Percentiles rank a stretch among this genome's conserved stretches.
phyloP scores from a whole-genome alignment of 2,797 vertebrate genomes.

The Platyrinchus mystaceus region DNA sequence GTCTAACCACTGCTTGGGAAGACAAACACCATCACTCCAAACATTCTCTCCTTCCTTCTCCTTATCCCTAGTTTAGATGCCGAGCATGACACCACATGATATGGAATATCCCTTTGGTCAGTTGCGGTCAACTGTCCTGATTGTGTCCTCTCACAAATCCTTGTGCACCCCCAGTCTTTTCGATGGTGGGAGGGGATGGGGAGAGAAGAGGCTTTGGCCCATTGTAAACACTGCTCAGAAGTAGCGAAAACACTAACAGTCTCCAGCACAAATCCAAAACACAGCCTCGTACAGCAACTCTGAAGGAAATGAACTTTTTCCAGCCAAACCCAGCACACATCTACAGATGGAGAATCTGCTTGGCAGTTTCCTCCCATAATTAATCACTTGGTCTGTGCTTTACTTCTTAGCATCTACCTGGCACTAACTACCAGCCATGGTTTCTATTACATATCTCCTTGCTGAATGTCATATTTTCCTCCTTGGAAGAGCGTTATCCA shows the following conservation, averaged over 20 bases:
- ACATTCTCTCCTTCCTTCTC: neutral
- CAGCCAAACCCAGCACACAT: neutral
- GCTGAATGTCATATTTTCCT: neutral
- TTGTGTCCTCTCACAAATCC: neutral
- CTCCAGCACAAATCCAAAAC: neutral
- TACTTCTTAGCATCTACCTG: neutral
- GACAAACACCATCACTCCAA: neutral
- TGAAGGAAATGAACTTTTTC: neutral
- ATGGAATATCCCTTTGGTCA: neutral
- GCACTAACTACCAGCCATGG: neutral
- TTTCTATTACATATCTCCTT: neutral
- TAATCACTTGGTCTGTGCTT: neutral
- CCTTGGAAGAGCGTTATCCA: neutral
- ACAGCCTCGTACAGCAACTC: accelerated
- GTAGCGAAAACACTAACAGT: no score
- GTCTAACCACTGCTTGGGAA: accelerated
- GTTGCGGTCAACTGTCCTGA: neutral
- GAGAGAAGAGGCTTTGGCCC: neutral
- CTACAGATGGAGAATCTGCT: neutral
- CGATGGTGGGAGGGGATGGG: neutral
- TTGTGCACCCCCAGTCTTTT: neutral
- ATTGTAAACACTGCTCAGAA: neutral
- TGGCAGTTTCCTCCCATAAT: neutral
- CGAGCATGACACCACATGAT: no score
- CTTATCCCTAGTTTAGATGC: neutral